Conservation (phyloP, 2,797 vertebrate genomes). For the Luscinia luscinia region DNA sequence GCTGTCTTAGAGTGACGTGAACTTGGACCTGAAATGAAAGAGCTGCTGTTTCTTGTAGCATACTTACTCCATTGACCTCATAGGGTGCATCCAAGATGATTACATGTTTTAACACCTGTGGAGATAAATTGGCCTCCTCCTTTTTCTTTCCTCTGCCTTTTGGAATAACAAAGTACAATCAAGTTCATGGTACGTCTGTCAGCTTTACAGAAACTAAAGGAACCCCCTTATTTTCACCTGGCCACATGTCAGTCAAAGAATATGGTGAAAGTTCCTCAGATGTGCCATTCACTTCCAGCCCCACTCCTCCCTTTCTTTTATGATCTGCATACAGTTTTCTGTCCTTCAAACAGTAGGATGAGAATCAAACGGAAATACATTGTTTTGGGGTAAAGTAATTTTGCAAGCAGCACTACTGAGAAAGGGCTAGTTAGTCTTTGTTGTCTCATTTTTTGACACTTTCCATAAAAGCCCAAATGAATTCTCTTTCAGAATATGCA, state of each 20-base stretch:
- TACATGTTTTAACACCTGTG: not conserved
- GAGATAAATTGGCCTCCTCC: not conserved
- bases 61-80: not conserved
- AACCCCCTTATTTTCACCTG: not conserved
- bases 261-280: not conserved
- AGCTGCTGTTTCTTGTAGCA: not conserved
- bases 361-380: not conserved
- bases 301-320: not conserved
- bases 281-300: not conserved
- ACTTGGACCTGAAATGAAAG: not conserved
- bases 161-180: not conserved
- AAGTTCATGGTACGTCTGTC: not conserved
- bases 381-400: not conserved
- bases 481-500: not conserved
- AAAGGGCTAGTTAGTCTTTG: not conserved
- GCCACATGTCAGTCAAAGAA: not conserved
- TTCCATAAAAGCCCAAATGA: not conserved
- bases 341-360: not conserved
- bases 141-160: not conserved
- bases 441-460: not conserved
- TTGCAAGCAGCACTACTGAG: not conserved
- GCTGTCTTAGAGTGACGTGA: not conserved
- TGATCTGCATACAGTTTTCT: not conserved
- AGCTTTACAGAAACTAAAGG: not conserved
- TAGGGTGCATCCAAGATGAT: not conserved